These are phyloP conservation scores for Drosophila sordidapex DNA, from an alignment of 2,888 invertebrate species.

Conservation along the genomic window DNA sequence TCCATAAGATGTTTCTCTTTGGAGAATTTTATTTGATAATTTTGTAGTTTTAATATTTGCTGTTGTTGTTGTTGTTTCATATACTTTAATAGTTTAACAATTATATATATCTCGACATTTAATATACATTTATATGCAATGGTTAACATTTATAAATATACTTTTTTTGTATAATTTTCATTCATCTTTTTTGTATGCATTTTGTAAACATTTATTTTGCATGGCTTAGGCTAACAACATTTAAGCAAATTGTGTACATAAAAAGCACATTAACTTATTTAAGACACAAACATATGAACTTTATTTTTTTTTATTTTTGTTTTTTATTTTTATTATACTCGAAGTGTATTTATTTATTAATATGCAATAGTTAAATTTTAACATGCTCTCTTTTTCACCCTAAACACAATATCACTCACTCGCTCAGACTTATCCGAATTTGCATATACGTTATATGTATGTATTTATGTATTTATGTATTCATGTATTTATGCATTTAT, in stretches of 20 bases:
- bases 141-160: conserved; percentile 10
- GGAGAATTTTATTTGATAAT: conserved; percentile 40
- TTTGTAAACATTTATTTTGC: conserved; percentile 59
- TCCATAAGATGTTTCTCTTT: conserved; percentile 7
- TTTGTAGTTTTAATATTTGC: conserved; percentile 22
- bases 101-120: conserved; percentile 37
- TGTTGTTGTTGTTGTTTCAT: conserved; percentile 7
- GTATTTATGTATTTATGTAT: conserved; percentile 25
- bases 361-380: conserved; percentile 44
- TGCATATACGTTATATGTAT: conserved; percentile 53
- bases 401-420: conserved; percentile 85
- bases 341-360: conserved; percentile 27
- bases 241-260: conserved; percentile 50
- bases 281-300: conserved; percentile 66
- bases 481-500: conserved; percentile 30
- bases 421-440: conserved; percentile 85
- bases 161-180: conserved; percentile 21
- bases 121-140: conserved; percentile 41
- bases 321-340: background rate
- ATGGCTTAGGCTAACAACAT: conserved; percentile 56
- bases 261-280: conserved; percentile 63
- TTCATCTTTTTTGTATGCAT: conserved; percentile 41
- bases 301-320: conserved; percentile 1
- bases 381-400: conserved; percentile 71
- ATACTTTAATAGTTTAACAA: conserved; percentile 39